These are phyloP conservation scores for Cavia aperea DNA, from an alignment of 2,113 vertebrate species.

Conservation along the genomic window DNA sequence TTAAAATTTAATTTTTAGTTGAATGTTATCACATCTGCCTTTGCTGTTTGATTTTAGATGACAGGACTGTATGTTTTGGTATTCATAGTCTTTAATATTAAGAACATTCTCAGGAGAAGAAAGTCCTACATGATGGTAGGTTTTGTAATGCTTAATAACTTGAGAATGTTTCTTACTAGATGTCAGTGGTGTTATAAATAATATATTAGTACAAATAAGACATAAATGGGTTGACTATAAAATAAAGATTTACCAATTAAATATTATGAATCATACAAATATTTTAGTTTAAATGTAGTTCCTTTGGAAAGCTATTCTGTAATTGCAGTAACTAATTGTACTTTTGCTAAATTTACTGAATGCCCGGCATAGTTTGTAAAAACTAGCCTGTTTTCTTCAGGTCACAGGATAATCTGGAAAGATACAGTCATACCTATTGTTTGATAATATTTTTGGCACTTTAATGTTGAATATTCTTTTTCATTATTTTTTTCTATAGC, in stretches of 20 bases:
- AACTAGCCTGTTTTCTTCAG: background rate
- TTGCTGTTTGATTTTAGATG: slow-evolving; percentile 64
- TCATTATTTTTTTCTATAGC: background rate
- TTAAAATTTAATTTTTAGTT: slow-evolving; percentile 60
- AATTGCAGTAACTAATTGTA: slow-evolving; percentile 26
- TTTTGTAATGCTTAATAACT: slow-evolving; percentile 66
- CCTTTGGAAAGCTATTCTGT: slow-evolving; percentile 42
- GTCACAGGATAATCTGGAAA: slow-evolving; percentile 33
- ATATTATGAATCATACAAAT: background rate
- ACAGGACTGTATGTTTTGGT: slow-evolving; percentile 63
- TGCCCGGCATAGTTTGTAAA: background rate
- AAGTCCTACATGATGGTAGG: slow-evolving; percentile 59
- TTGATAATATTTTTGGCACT: background rate
- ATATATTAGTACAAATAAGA: slow-evolving; percentile 50
- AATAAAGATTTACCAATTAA: background rate
- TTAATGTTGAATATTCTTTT: background rate
- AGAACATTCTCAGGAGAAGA: slow-evolving; percentile 53
- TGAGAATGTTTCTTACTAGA: slow-evolving; percentile 44
- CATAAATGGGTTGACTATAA: slow-evolving; percentile 54
- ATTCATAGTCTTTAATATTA: slow-evolving; percentile 68
- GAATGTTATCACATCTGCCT: background rate
- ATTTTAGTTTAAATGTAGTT: slow-evolving; percentile 28
- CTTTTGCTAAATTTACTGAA: slow-evolving; percentile 32
- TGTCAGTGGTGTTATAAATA: slow-evolving; percentile 52
- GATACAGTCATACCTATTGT: background rate